Evolutionary conservation across 2,888 invertebrate genomes (phyloP), one percentile per base, ranked within the genome.

Genomic region (Adela reaumurella): DNA sequence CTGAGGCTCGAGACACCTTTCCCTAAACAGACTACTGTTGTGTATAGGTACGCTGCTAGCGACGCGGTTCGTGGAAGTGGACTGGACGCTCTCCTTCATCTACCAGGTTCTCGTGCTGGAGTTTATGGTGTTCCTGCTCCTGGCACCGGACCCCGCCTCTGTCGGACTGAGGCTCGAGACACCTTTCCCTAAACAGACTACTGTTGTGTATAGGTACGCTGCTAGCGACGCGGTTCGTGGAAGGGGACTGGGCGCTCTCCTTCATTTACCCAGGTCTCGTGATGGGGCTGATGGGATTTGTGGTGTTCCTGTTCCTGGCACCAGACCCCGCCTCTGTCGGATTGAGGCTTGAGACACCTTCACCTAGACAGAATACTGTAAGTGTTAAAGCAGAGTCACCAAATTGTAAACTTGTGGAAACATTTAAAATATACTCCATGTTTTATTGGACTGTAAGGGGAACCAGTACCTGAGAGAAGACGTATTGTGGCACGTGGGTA

Each of bases 11-110:
- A 17, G 6, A 3, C 3, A 45, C 19, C 14, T 45, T n/a, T n/a
- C n/a, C n/a, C n/a, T n/a, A n/a, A n/a, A n/a, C n/a, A n/a, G n/a
- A n/a, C n/a, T n/a, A n/a, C n/a, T n/a, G n/a, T n/a, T 11, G 29
- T 24, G 41, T 63, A 2, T 56, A 81, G 86, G 86, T 16, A 87
- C 92, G 0, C 63, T 96, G n/a, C 89, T 97, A 58, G 95, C 97
- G 1, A 91, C 92, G 0, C 70, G 83, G 46, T 97, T 87, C 69
- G 94, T 97, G 11, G 92, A 93, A 63, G 74, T 65, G 0, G 88
- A 94, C 65, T 97, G 97, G 97, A 87, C 93, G 0, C 69, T 92
- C 47, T 95, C 95, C 24, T 97, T 97, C 70, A 88, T 95, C 46
- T 87, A 94, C 56, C 97, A 97, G 5, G 96, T 93, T 17, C 70